A percentile compares a stretch with the other conserved stretches of the same genome.
phyloP scores from a whole-genome alignment of 2,888 invertebrate species.

The Synanthedon formicaeformis region DNA sequence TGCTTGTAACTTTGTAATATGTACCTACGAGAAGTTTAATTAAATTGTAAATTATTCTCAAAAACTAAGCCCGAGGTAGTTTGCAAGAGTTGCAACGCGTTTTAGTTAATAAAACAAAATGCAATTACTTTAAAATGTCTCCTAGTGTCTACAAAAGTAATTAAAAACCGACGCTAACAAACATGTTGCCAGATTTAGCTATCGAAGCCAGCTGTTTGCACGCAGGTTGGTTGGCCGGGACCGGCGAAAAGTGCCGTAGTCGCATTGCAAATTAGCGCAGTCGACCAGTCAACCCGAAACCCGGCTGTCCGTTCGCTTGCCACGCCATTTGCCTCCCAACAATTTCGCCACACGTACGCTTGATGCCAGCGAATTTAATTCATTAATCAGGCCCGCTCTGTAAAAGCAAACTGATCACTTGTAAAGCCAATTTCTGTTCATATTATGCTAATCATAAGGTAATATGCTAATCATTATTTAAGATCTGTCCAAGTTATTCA shows the following conservation, averaged over 20 bases:
- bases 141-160: background rate
- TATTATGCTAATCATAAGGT: too few relatives aligned
- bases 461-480: too few relatives aligned
- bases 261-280: conserved; percentile 49
- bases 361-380: conserved; percentile 20
- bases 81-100: too few relatives aligned
- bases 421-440: conserved; percentile 9
- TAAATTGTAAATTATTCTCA: too few relatives aligned
- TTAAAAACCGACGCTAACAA: background rate
- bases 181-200: conserved; percentile 18
- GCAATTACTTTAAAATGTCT: background rate
- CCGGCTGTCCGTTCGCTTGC: conserved; percentile 32
- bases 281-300: conserved; percentile 38
- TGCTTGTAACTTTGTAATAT: too few relatives aligned
- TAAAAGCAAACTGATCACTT: conserved; percentile 20
- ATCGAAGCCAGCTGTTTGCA: conserved; percentile 28
- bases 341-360: conserved; percentile 23
- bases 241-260: conserved; percentile 37
- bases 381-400: conserved; percentile 23
- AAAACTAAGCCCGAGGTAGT: too few relatives aligned
- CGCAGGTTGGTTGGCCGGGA: conserved; percentile 23
- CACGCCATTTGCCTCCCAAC: conserved; percentile 42
- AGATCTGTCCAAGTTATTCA: too few relatives aligned
- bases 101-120: too few relatives aligned
- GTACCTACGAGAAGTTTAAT: too few relatives aligned